phyloP scores from a whole-genome alignment of 2,888 invertebrate species.

The Calameuta idolon region DNA sequence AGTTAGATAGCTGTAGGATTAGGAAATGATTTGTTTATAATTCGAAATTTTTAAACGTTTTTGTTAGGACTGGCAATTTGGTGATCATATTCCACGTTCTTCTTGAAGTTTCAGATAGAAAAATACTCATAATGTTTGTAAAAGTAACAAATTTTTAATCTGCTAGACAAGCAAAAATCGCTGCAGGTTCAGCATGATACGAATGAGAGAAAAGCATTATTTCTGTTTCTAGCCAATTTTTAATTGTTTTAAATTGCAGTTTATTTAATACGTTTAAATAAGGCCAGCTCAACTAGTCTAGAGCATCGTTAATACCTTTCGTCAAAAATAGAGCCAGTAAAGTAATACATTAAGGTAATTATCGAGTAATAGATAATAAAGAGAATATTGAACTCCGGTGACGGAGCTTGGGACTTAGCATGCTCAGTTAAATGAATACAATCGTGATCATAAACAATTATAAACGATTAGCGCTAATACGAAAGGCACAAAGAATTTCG shows the following conservation, averaged over 20 bases:
- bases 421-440: constrained; percentile 64
- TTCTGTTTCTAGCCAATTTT: constrained; percentile 54
- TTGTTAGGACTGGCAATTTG: background rate
- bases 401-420: constrained; percentile 68
- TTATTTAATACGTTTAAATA: constrained; percentile 47
- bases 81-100: background rate
- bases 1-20: background rate
- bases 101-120: background rate
- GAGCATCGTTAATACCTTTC: constrained; percentile 58
- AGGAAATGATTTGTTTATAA: background rate
- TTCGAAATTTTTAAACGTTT: background rate
- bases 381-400: constrained; percentile 58
- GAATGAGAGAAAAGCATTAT: constrained; percentile 37
- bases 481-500: constrained; percentile 64
- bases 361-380: constrained; percentile 35
- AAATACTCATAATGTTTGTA: background rate
- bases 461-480: constrained; percentile 29
- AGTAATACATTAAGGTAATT: constrained; percentile 36
- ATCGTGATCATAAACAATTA: constrained; percentile 58
- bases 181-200: constrained; percentile 54
- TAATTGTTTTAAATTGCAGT: constrained; percentile 51
- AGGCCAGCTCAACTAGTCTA: constrained; percentile 68
- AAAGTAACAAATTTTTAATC: background rate
- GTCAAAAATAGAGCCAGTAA: constrained; percentile 62
- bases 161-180: constrained; percentile 34